Base-by-base conservation (phyloP, 2,888 invertebrate species). In the Gari tellinella region DNA sequence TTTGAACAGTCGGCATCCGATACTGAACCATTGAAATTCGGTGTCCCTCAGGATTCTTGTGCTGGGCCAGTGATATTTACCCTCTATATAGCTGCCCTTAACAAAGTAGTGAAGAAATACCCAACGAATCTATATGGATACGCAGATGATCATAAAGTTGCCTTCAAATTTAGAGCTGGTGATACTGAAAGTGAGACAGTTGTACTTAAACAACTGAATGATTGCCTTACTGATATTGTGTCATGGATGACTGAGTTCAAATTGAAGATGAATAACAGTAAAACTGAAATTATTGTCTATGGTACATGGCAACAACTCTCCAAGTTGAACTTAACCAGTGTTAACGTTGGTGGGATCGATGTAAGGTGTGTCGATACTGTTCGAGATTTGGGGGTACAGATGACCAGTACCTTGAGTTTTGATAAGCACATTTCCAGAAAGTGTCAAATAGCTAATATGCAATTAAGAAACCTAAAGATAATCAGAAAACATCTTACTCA, bases 221-320 rank as follows among this genome's bases (percentile, higher is more conserved):
- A 41, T 57, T 72, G 72, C 52, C 56, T 72, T 7, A 26, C 56
- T 41, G 62, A 72, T 25, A 49, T 66, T 25, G 57, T 61, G 5
- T n/a, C n/a, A n/a, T 72, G 72, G 72, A 66, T 72, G 72, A 61
- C 55, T n/a, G 26, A n/a, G 19, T 37, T 23, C 37, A 72, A 72
- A 55, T 23, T 72, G 43, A 72, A 72, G 53, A 62, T 72, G 66
- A 72, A 66, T 26, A 46, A 72, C 45, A 37, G 52, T 19, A 53
- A 53, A 53, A 53, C 38, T 53, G 53, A 53, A 15, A 53, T 38
- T 53, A 72, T 62, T 7, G 17, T 38, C 1, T 66, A 66, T 66
- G 72, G 72, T 17, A 66, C 66, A 26, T 56, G 40, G 43, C 66
- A 62, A 14, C 62, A 72, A 23, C 37, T 72, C 31, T 15, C 43